Evolutionary conservation across 30 jellyfish, hydroid and myxozoan species (phyloP).

Genomic region (Phacellophora camtschatica): DNA sequence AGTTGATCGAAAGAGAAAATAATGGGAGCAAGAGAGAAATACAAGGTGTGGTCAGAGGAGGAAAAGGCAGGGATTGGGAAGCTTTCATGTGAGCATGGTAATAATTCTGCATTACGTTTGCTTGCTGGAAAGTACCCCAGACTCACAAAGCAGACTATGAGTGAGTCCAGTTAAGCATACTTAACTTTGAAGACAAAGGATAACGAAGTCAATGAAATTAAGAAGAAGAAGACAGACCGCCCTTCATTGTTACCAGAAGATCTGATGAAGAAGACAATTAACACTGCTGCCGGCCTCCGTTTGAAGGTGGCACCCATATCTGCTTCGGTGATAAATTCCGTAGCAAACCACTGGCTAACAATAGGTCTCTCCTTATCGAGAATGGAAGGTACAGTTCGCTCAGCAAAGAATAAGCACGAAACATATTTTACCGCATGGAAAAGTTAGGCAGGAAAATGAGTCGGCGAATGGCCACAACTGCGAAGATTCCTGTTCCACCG

Average conservation of each 20-base stretch:
- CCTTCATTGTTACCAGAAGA: conserved; percentile 54
- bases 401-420: conserved; percentile 49
- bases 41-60: background rate
- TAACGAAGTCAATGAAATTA: conserved; percentile 8
- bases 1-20: background rate
- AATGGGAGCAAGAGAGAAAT: background rate
- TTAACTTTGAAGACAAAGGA: conserved; percentile 3
- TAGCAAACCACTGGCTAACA: conserved; percentile 45
- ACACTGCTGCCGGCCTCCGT: conserved; percentile 29
- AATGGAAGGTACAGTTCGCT: conserved; percentile 8
- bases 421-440: conserved; percentile 53
- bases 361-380: conserved; percentile 21
- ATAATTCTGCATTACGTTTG: background rate
- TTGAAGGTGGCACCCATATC: conserved; percentile 47
- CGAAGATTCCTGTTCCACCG: conserved; percentile 57
- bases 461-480: conserved; percentile 47
- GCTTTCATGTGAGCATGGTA: conserved; percentile 2
- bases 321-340: conserved; percentile 42
- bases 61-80: conserved; percentile 12
- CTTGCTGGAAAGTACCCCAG: background rate
- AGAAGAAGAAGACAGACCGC: conserved; percentile 37
- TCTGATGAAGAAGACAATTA: conserved; percentile 33
- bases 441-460: conserved; percentile 34
- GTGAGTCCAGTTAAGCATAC: conserved; percentile 21
- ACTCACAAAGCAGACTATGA: conserved; percentile 3